Conservation (phyloP, 2,797 vertebrate species). For the Brachymystax lenok region DNA sequence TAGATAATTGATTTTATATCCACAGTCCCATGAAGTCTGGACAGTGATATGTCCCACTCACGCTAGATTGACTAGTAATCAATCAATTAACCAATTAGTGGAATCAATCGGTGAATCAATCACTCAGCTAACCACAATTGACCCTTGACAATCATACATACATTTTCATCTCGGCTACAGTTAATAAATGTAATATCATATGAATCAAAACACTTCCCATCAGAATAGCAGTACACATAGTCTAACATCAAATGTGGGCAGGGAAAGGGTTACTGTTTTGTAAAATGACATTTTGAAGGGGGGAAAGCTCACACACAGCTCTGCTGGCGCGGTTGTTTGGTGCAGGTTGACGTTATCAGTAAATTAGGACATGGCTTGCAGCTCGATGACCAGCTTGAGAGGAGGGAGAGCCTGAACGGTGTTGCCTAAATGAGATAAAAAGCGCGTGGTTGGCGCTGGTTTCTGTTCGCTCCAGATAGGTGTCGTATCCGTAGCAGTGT, state of each 20-base stretch:
- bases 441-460: slow-evolving; percentile 38
- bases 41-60: background rate
- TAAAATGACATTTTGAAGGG: slow-evolving; percentile 44
- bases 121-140: too few species aligned
- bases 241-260: slow-evolving; percentile 13
- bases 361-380: slow-evolving; percentile 61
- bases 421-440: slow-evolving; percentile 53
- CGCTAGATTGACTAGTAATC: background rate
- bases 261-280: slow-evolving; percentile 57
- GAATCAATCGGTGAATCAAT: too few species aligned
- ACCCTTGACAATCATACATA: background rate
- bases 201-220: background rate
- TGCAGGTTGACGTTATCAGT: slow-evolving; percentile 50
- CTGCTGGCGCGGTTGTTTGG: slow-evolving; percentile 49
- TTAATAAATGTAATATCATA: background rate
- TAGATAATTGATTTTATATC: background rate
- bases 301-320: slow-evolving; percentile 41
- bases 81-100: background rate
- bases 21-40: background rate
- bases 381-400: slow-evolving; percentile 29
- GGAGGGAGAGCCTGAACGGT: slow-evolving; percentile 42
- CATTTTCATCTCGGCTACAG: background rate
- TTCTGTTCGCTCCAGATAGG: slow-evolving; percentile 41
- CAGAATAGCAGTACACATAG: background rate
- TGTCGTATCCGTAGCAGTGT: slow-evolving; percentile 25